These are phyloP conservation scores for Microctonus brassicae DNA, from an alignment of 2,888 invertebrate genomes.

Conservation along the genomic window DNA sequence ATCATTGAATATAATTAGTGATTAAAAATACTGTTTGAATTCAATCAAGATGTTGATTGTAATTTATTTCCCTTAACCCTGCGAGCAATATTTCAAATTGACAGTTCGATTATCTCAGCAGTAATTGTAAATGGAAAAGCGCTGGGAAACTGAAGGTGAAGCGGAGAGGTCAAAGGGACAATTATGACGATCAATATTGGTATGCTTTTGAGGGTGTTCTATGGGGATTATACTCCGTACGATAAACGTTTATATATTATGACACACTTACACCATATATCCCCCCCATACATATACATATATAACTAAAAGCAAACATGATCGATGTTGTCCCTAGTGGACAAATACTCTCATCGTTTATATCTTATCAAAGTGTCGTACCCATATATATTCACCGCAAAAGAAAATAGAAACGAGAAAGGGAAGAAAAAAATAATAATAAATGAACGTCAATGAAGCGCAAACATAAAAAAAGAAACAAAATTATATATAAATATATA, in stretches of 20 bases:
- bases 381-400: too few relatives aligned
- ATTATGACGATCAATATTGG: background rate
- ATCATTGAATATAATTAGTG: background rate
- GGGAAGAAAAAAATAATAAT: slow-evolving; percentile 14
- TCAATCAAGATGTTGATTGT: background rate
- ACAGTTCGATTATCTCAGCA: background rate
- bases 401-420: slow-evolving; percentile 3
- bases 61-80: background rate
- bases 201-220: background rate
- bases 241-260: background rate
- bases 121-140: background rate
- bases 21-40: background rate
- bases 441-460: background rate
- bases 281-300: background rate
- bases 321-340: slow-evolving; percentile 3
- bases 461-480: background rate
- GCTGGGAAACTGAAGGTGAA: background rate
- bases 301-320: background rate
- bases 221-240: background rate
- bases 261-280: background rate
- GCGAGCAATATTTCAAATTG: background rate
- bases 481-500: background rate
- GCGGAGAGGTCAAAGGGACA: background rate
- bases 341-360: background rate
- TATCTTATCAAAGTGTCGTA: background rate